These are phyloP conservation scores for Tamandua tetradactyla DNA, from an alignment of 2,797 vertebrate species.

Conservation along the genomic window DNA sequence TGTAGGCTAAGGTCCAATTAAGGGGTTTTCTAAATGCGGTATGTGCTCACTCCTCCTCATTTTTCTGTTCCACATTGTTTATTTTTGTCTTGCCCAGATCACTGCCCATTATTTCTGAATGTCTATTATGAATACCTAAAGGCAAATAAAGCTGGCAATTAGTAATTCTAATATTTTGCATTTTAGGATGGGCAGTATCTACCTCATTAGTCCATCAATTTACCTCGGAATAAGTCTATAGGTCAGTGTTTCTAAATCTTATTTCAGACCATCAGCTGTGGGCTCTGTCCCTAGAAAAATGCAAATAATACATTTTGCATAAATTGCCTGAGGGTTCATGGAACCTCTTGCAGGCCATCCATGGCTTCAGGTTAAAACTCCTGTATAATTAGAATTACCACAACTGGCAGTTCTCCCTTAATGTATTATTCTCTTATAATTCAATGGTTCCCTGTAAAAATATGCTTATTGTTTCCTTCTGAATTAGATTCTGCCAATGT, in stretches of 20 bases:
- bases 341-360: not conserved
- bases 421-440: not conserved
- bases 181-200: not conserved
- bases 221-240: not conserved
- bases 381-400: not conserved
- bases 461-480: not conserved
- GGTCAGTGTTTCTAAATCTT: not conserved
- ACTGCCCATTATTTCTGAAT: not conserved
- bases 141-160: not conserved
- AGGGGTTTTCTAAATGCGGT: not conserved
- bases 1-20: not conserved
- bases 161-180: not conserved
- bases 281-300: not conserved
- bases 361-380: not conserved
- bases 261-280: not conserved
- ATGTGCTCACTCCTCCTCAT: not conserved
- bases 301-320: not conserved
- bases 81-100: not conserved
- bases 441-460: not conserved
- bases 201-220: not conserved
- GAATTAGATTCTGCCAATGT: not conserved
- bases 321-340: not conserved
- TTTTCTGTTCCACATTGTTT: not conserved
- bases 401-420: not conserved
- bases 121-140: not conserved